Evolutionary conservation across 2,797 vertebrate species (phyloP).

Genomic region (Petrocephalus schoutedeni): DNA sequence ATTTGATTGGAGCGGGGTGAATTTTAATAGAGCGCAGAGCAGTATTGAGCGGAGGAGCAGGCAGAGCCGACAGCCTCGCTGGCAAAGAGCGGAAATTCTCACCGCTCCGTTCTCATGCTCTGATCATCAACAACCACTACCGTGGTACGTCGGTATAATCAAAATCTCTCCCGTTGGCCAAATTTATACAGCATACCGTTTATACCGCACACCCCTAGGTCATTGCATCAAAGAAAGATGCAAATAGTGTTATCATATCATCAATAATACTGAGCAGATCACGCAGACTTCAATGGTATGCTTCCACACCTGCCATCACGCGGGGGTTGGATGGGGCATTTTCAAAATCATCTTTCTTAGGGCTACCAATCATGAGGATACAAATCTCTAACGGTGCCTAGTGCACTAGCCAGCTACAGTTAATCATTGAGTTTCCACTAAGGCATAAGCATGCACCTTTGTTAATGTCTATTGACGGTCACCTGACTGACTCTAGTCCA

Average conservation of each 20-base stretch:
- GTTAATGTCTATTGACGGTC: background rate
- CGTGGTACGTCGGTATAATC: no score
- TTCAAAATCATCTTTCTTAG: background rate
- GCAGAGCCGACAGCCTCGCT: no score
- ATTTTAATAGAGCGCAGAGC: no score
- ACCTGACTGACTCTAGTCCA: background rate
- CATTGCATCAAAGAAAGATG: background rate
- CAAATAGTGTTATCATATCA: background rate
- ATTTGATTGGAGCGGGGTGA: no score
- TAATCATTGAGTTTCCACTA: background rate
- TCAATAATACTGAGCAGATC: background rate
- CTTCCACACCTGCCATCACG: background rate
- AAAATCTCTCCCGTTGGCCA: no score
- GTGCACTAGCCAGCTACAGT: background rate
- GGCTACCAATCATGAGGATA: background rate
- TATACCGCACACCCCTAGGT: no score
- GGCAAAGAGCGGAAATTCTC: no score
- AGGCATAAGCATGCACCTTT: background rate
- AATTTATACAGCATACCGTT: no score
- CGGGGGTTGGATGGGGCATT: background rate
- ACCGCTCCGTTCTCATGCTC: no score
- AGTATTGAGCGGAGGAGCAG: no score
- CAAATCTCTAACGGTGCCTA: background rate
- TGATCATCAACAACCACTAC: no score
- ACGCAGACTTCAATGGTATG: background rate